These are phyloP conservation scores for Rhodinocichla rosea DNA, from an alignment of 2,113 vertebrate species.

Conservation along the genomic window DNA sequence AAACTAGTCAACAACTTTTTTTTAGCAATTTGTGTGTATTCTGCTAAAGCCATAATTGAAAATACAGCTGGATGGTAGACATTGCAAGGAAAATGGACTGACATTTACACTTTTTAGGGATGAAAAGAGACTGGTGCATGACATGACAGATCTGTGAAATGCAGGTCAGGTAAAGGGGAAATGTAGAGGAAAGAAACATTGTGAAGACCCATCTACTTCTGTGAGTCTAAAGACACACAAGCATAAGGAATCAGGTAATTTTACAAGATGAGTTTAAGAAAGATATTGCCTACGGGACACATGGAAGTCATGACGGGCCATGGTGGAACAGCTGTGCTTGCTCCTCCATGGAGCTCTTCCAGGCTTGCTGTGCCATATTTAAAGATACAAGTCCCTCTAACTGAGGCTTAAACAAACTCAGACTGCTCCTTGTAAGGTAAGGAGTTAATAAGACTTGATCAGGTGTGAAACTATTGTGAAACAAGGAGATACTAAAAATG, in stretches of 20 bases:
- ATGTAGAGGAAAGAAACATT: background rate
- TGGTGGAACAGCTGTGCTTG: conserved; percentile 55
- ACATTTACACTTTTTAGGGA: background rate
- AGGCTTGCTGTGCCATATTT: background rate
- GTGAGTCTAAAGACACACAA: background rate
- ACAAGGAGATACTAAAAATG: background rate
- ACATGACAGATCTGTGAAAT: background rate
- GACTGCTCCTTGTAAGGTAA: background rate
- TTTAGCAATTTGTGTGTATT: background rate
- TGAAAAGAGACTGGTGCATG: background rate
- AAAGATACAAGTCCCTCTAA: conserved; percentile 53
- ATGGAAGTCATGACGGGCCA: conserved; percentile 3
- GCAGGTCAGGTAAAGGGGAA: background rate
- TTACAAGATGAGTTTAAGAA: conserved; percentile 51
- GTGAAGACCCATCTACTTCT: background rate
- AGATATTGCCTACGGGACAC: conserved; percentile 35
- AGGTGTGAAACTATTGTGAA: conserved; percentile 10
- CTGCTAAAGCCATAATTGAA: background rate
- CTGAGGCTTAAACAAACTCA: conserved; percentile 38
- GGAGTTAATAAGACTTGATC: conserved; percentile 13
- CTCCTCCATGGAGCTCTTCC: conserved; percentile 5
- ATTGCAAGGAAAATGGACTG: background rate
- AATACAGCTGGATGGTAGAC: background rate
- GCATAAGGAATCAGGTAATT: conserved; percentile 52
- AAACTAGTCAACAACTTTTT: background rate